These are phyloP conservation scores for Caenorhabditis sp. DNA, from an alignment of 2,888 invertebrate species.

Conservation along the genomic window DNA sequence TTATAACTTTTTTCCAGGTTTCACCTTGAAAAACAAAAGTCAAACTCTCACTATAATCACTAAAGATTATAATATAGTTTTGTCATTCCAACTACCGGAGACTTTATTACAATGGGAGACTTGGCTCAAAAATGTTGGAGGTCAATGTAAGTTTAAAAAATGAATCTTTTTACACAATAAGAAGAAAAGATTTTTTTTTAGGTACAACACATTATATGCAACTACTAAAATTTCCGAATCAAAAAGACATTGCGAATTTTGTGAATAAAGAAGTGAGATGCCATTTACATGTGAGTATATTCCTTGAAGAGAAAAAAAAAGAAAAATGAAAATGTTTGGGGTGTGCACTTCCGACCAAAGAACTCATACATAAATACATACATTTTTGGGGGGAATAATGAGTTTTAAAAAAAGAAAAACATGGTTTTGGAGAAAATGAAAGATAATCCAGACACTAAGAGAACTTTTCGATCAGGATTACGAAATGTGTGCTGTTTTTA, in stretches of 20 bases:
- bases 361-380: neutral
- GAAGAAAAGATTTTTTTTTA: constrained; percentile 7
- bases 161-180: too few species aligned
- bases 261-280: constrained; percentile 48
- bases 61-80: constrained; percentile 32
- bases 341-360: neutral
- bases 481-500: too few species aligned
- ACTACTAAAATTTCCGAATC: constrained; percentile 32
- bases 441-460: too few species aligned
- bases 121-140: constrained; percentile 49
- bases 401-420: neutral
- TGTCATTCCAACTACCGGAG: constrained; percentile 46
- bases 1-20: constrained; percentile 27
- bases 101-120: constrained; percentile 50
- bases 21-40: constrained; percentile 33
- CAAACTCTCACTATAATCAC: constrained; percentile 47
- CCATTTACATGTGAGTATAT: constrained; percentile 43
- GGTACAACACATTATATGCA: constrained; percentile 49
- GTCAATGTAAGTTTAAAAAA: constrained; percentile 38
- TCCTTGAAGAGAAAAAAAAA: neutral
- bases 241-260: constrained; percentile 23
- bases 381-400: neutral
- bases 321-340: neutral
- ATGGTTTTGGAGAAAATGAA: too few species aligned
- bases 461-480: too few species aligned